Evolutionary conservation across 92 coral and sea anemone genomes (phyloP).

Genomic region (Epizoanthus ramosus): DNA sequence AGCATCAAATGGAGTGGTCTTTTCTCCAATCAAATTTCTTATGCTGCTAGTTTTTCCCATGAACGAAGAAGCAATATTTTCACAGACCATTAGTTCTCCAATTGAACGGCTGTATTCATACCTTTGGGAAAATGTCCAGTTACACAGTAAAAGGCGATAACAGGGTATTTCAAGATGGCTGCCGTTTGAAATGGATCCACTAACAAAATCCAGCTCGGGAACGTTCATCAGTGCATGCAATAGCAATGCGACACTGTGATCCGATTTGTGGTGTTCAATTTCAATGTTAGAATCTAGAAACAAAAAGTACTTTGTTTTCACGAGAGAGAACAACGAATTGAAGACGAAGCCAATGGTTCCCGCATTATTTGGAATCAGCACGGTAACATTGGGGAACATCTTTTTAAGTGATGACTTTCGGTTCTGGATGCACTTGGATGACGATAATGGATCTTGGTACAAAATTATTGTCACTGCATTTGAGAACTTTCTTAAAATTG

Average conservation of each 20-base stretch:
- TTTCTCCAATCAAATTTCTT: background rate
- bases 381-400: no score
- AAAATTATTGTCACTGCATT: no score
- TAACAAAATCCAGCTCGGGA: constrained; percentile 63
- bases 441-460: no score
- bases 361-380: no score
- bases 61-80: constrained; percentile 63
- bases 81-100: constrained; percentile 72
- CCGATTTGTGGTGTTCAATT: constrained; percentile 32
- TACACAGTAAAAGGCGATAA: constrained; percentile 51
- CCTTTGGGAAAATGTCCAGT: constrained; percentile 58
- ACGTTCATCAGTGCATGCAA: constrained; percentile 51
- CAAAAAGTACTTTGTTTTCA: constrained; percentile 54
- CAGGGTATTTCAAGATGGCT: constrained; percentile 58
- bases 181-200: constrained; percentile 53
- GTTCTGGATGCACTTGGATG: no score
- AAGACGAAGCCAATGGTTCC: background rate
- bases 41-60: constrained; percentile 62
- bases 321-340: constrained; percentile 29
- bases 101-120: constrained; percentile 64
- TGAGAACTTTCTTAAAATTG: no score
- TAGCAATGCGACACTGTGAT: constrained; percentile 42
- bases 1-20: constrained; percentile 41
- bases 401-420: no score
- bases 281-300: constrained; percentile 36